These are phyloP conservation scores for Iselma pallidipennis DNA, from an alignment of 2,888 invertebrate genomes.

Conservation along the genomic window DNA sequence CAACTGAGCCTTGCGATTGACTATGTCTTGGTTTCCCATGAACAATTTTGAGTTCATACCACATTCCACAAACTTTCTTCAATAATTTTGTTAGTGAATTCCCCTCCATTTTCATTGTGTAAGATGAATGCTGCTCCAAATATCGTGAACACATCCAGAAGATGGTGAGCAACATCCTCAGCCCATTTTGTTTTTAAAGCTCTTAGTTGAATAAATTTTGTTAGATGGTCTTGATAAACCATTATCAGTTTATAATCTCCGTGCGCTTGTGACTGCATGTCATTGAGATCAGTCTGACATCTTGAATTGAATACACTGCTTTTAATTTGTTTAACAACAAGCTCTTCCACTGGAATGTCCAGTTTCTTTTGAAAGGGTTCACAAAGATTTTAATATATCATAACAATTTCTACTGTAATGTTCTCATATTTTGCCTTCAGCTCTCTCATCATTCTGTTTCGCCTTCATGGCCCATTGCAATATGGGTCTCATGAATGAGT, in stretches of 20 bases:
- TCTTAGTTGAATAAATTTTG: conserved; percentile 43
- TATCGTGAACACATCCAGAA: conserved; percentile 44
- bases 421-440: too few species aligned
- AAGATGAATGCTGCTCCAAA: conserved; percentile 45
- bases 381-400: too few species aligned
- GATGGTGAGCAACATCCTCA: conserved; percentile 39
- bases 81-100: conserved; percentile 41
- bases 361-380: too few species aligned
- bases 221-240: conserved; percentile 6
- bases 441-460: too few species aligned
- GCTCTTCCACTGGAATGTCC: too few species aligned
- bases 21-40: conserved; percentile 47
- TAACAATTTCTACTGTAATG: too few species aligned
- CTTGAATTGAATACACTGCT: too few species aligned
- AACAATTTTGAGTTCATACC: conserved; percentile 46
- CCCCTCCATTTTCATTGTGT: conserved; percentile 45
- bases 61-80: conserved; percentile 37
- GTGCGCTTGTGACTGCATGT: conserved; percentile 36
- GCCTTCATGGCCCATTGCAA: too few species aligned
- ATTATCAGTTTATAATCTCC: conserved; percentile 27
- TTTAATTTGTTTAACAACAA: too few species aligned
- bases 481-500: too few species aligned
- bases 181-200: conserved; percentile 40
- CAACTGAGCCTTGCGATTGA: conserved; percentile 44
- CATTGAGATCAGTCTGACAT: conserved; percentile 46